phyloP scores from a whole-genome alignment of 30 jellyfish, hydroid and myxozoan genomes.

The Aurelia coerulea region DNA sequence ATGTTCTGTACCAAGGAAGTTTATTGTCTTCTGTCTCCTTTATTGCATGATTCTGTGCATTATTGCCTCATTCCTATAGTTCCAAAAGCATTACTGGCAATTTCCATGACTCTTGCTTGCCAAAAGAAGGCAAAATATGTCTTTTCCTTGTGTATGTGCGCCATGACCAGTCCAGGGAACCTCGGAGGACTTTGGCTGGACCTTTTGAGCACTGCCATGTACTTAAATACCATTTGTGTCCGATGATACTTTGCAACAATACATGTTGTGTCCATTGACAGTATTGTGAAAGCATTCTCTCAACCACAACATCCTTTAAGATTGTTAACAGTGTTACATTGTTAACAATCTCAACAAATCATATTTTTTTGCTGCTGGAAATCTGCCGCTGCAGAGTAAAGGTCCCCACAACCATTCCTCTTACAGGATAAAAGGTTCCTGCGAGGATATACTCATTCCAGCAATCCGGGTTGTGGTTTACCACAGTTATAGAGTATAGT shows the following conservation, averaged over 20 bases:
- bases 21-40: background rate
- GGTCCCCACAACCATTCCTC: too few species aligned
- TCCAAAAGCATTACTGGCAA: background rate
- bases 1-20: background rate
- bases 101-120: constrained; percentile 12
- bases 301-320: background rate
- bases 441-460: too few species aligned
- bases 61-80: background rate
- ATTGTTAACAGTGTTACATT: background rate
- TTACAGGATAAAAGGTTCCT: too few species aligned
- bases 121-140: constrained; percentile 1
- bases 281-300: background rate
- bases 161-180: constrained; percentile 38
- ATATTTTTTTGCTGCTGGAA: too few species aligned
- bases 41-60: background rate
- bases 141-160: constrained; percentile 6
- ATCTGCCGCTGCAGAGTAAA: too few species aligned
- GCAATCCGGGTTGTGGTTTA: too few species aligned
- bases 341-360: too few species aligned
- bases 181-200: constrained; percentile 1
- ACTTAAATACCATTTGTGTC: background rate
- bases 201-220: constrained; percentile 14
- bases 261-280: constrained; percentile 2
- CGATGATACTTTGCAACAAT: background rate
- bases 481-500: too few species aligned